Conservation (phyloP, 2,797 vertebrate species). For the Decapterus maruadsi region DNA sequence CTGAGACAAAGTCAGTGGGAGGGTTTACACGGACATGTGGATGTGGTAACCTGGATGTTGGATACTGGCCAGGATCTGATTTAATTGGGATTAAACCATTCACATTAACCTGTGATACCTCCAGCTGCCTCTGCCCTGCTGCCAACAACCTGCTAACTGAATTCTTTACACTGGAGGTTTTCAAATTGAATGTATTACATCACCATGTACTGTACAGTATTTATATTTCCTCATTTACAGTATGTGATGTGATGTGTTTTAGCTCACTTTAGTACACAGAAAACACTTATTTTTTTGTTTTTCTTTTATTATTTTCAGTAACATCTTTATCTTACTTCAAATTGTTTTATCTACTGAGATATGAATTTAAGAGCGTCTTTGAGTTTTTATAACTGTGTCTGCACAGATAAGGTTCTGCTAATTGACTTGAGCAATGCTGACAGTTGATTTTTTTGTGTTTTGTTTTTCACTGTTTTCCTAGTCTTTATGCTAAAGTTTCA, state of each 20-base stretch:
- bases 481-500: not conserved
- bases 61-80: not conserved
- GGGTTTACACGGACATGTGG: slow-evolving; percentile 12
- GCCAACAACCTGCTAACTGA: slow-evolving; percentile 4
- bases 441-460: too few relatives aligned
- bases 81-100: slow-evolving; percentile 31
- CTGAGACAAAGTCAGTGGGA: slow-evolving; percentile 35
- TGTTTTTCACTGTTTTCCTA: too few relatives aligned
- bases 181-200: not conserved
- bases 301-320: too few relatives aligned
- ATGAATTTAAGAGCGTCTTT: too few relatives aligned
- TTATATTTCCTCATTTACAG: too few relatives aligned
- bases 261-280: not conserved
- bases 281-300: too few relatives aligned
- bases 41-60: slow-evolving; percentile 16
- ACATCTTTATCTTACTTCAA: too few relatives aligned
- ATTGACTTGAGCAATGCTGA: too few relatives aligned
- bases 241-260: too few relatives aligned
- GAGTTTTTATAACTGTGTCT: not conserved
- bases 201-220: not conserved
- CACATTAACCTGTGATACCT: slow-evolving; percentile 13
- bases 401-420: too few relatives aligned
- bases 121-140: not conserved
- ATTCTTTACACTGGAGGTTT: not conserved
- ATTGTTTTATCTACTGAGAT: too few relatives aligned